Evolutionary conservation across 1,140 invertebrate genomes (phyloP), one percentile per base, ranked within the genome.

Genomic region (Drosophila orena): DNA sequence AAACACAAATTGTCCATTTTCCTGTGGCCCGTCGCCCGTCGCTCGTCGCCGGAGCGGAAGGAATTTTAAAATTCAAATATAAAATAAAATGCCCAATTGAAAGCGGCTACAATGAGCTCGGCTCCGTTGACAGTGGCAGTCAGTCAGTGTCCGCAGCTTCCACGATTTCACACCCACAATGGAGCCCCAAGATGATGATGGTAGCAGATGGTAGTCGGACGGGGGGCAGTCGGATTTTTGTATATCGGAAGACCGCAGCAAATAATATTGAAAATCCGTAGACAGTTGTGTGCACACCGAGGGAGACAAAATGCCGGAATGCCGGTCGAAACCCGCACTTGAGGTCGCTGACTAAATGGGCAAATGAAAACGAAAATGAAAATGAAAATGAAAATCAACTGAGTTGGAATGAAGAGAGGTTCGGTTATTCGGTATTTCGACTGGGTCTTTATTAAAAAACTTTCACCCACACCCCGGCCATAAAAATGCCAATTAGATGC

Each of bases 11-110:
- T 91, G 83, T 91, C 88, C 89, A 91, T 91, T 91, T 91, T 91
- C 89, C 89, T 91, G 88, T 91, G 64, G 79, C 79, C 80, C 50
- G 22, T 24, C 58, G 79, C 12, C 35, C 42, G 72, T 47, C 64
- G 61, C 34, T 68, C 77, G 77, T 84, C 69, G 71, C 69, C 84
- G 81, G 56, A 74, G 83, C 83, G 88, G 85, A 91, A 91, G 83
- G 84, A 91, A 91, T 91, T 91, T 91, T 91, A 91, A 91, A 91
- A 91, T 91, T 91, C 89, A 91, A 91, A 91, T 91, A 91, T 91
- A 91, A 91, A 91, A 91, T 91, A 91, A 91, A 91, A 88, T 91
- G 72, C 83, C 84, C 88, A 91, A 91, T 91, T 91, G 88, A 88
- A 90, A 83, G 85, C 74, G 77, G 74, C 66, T 73, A 88, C 88